Evolutionary conservation across 2,888 invertebrate species (phyloP).

Genomic region (Calameuta idolon): DNA sequence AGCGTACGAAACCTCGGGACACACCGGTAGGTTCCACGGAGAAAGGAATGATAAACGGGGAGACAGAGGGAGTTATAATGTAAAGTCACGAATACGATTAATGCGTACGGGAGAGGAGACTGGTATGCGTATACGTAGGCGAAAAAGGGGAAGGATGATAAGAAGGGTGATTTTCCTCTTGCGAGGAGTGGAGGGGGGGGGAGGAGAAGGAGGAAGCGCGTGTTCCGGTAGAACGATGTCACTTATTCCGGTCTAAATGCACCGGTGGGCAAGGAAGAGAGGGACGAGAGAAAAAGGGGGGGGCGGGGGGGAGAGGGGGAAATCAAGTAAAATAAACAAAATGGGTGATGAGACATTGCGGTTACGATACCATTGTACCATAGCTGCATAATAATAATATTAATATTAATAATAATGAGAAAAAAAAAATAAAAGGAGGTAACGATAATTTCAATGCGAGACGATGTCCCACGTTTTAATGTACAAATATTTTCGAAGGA

Average conservation of each 20-base stretch:
- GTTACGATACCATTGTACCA: conserved; percentile 64
- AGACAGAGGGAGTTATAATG: background rate
- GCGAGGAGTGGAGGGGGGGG: background rate
- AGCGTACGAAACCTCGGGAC: background rate
- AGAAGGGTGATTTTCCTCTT: background rate
- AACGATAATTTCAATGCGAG: conserved; percentile 58
- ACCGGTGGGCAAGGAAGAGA: background rate
- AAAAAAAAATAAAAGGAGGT: conserved; percentile 44
- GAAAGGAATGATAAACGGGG: background rate
- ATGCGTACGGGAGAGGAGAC: background rate
- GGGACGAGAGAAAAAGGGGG: background rate
- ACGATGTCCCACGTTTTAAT: conserved; percentile 59
- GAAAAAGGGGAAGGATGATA: background rate
- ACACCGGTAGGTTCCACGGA: background rate
- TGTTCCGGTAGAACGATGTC: background rate
- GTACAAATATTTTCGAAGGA: conserved; percentile 64
- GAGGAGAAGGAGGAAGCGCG: background rate
- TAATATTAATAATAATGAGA: background rate
- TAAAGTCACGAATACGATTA: background rate
- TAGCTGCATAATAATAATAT: conserved; percentile 53
- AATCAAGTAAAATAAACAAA: conserved; percentile 2
- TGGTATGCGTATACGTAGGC: background rate
- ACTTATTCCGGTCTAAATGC: background rate
- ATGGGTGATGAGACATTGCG: conserved; percentile 60
- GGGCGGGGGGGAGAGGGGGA: background rate